Evolutionary conservation across 2,113 vertebrate genomes (phyloP).

Genomic region (Illadopsis cleaveri): DNA sequence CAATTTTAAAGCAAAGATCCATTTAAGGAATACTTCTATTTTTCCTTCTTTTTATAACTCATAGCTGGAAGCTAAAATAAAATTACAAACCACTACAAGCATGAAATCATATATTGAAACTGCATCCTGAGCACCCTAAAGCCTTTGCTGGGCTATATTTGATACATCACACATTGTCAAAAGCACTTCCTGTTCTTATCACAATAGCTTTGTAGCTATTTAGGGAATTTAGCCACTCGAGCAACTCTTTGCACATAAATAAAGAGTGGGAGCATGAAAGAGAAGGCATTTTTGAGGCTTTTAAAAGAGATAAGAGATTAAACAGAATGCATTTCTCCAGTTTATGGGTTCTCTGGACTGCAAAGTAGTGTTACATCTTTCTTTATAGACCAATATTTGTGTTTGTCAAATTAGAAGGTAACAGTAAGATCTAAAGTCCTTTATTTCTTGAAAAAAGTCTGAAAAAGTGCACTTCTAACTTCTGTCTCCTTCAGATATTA

Average conservation of each 20-base stretch:
- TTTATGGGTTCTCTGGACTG: neutral
- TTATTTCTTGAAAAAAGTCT: neutral
- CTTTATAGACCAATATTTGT: neutral
- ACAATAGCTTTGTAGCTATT: conserved; percentile 41
- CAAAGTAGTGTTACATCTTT: neutral
- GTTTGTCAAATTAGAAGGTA: conserved; percentile 23
- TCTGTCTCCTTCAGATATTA: neutral
- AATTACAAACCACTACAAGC: neutral
- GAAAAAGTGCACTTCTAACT: neutral
- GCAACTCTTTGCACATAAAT: conserved; percentile 8
- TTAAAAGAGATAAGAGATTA: conserved; percentile 30
- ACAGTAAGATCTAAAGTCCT: neutral
- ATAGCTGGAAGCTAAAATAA: neutral
- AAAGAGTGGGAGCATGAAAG: neutral
- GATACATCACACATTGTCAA: neutral
- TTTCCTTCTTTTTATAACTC: neutral
- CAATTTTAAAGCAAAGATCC: neutral
- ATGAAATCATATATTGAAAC: neutral
- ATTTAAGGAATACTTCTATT: neutral
- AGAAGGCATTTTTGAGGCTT: conserved; percentile 4
- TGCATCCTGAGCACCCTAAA: neutral
- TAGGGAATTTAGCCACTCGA: conserved; percentile 26
- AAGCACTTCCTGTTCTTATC: conserved; percentile 22
- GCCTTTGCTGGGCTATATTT: neutral
- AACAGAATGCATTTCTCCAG: neutral